Percentiles rank a stretch among this genome's conserved stretches.
These are phyloP conservation scores for Metallyticus violacea DNA, from an alignment of 2,888 invertebrate genomes.

Conservation along the genomic window DNA sequence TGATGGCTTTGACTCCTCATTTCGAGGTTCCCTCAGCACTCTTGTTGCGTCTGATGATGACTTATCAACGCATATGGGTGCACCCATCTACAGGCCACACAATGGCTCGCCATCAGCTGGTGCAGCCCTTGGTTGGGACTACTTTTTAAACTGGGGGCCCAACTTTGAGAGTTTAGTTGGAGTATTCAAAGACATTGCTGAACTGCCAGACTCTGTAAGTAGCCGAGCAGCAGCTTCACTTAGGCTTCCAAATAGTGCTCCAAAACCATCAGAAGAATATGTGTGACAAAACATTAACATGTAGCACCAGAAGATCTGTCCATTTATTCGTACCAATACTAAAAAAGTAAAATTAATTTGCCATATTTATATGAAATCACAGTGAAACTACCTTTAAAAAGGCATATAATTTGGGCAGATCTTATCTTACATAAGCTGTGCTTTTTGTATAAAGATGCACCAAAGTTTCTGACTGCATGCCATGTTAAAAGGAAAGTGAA, in stretches of 20 bases:
- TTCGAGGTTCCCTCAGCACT: conserved; percentile 89
- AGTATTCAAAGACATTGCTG: conserved; percentile 94
- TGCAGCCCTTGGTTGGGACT: conserved; percentile 84
- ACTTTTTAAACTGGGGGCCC: conserved; percentile 92
- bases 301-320: not conserved
- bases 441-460: too few species aligned
- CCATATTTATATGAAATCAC: not conserved
- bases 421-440: too few species aligned
- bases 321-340: too few species aligned
- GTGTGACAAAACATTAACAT: conserved; percentile 60
- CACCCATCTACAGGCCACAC: conserved; percentile 73
- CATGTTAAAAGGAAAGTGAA: not conserved
- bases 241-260: conserved; percentile 72
- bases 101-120: conserved; percentile 73
- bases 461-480: too few species aligned
- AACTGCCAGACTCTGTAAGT: conserved; percentile 80
- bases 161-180: conserved; percentile 94
- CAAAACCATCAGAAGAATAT: conserved; percentile 87
- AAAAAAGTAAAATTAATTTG: not conserved
- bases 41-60: conserved; percentile 93
- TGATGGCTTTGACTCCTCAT: conserved; percentile 91
- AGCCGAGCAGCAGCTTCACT: conserved; percentile 70
- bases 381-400: not conserved
- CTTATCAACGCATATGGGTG: conserved; percentile 74
- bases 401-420: not conserved